Conservation (phyloP, 2,797 vertebrate species). For the Morus bassanus region DNA sequence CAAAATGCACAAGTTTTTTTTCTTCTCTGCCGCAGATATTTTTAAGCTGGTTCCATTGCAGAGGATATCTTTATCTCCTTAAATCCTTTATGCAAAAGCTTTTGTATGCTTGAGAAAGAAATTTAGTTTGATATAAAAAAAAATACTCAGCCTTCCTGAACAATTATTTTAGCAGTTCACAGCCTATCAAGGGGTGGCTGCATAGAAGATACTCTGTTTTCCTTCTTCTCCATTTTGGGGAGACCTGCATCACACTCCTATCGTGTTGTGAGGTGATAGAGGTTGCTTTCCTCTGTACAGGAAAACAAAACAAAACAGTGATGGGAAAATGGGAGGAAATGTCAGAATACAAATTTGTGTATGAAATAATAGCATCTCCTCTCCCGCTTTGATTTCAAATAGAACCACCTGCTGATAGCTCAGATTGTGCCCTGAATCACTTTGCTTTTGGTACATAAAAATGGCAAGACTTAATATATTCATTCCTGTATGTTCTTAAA, state of each 20-base stretch:
- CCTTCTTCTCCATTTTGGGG: not conserved
- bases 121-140: not conserved
- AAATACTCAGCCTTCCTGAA: not conserved
- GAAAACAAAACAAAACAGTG: not conserved
- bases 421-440: not conserved
- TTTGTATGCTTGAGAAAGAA: not conserved
- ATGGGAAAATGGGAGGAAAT: not conserved
- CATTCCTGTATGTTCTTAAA: not conserved
- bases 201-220: not conserved
- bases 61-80: not conserved
- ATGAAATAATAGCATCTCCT: not conserved
- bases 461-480: not conserved
- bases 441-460: not conserved
- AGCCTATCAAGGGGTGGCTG: not conserved
- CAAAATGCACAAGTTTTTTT: not conserved
- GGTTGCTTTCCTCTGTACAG: not conserved
- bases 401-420: not conserved
- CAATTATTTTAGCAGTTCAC: not conserved
- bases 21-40: not conserved
- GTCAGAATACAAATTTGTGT: not conserved
- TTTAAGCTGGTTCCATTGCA: not conserved
- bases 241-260: not conserved
- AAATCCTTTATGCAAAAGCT: not conserved
- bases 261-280: not conserved
- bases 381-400: not conserved